Conservation (phyloP, 2,888 invertebrate species). For the Orthosia cruda region DNA sequence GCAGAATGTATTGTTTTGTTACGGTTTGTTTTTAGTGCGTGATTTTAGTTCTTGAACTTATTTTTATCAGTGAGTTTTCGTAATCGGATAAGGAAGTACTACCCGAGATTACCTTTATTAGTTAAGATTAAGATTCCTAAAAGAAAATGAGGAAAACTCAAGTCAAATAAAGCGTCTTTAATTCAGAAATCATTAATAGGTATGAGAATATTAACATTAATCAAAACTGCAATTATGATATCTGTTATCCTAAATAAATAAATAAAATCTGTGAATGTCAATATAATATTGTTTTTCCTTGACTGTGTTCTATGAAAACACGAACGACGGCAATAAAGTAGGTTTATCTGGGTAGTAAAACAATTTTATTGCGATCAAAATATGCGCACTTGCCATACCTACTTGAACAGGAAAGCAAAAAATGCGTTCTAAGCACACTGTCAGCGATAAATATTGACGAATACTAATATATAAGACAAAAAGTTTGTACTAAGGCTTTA, state of each 20-base stretch:
- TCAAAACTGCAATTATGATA: neutral
- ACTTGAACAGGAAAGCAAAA: neutral
- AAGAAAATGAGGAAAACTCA: neutral
- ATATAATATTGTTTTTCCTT: neutral
- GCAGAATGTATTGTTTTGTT: too few species aligned
- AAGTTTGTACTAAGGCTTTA: too few species aligned
- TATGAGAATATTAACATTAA: neutral
- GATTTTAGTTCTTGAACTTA: too few species aligned
- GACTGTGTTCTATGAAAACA: constrained; percentile 5
- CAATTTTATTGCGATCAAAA: neutral
- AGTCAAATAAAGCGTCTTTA: neutral
- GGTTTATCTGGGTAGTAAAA: constrained; percentile 5
- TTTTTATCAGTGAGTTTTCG: too few species aligned
- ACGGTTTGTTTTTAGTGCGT: too few species aligned
- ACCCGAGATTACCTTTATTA: too few species aligned
- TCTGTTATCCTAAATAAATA: neutral
- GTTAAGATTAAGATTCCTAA: too few species aligned
- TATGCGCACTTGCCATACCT: neutral
- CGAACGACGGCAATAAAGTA: neutral
- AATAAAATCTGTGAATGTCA: neutral
- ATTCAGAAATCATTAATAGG: neutral
- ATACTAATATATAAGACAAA: too few species aligned
- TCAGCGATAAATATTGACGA: too few species aligned
- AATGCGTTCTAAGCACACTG: neutral
- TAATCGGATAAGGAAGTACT: too few species aligned